Conservation (phyloP, 1,140 invertebrate genomes). For the Drosophila nebulosa region DNA sequence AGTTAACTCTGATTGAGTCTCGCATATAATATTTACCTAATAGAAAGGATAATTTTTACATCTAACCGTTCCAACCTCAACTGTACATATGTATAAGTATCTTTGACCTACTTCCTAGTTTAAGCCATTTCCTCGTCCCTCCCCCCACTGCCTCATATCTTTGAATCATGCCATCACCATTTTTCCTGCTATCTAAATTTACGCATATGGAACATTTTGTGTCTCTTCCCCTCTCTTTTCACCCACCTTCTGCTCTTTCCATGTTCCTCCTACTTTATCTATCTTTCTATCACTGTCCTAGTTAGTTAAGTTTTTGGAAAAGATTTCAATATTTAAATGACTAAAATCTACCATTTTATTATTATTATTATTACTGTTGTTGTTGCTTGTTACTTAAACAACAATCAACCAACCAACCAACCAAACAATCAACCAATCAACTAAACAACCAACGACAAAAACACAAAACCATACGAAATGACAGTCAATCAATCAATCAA, state of each 20-base stretch:
- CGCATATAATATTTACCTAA: no score
- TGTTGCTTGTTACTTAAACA: conserved; percentile 51
- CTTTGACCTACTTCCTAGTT: background rate
- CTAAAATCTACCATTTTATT: conserved; percentile 77
- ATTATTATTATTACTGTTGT: conserved; percentile 73
- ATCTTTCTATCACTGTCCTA: conserved; percentile 4
- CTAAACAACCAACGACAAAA: conserved; percentile 15
- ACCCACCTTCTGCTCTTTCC: background rate
- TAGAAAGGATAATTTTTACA: background rate
- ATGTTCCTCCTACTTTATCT: background rate
- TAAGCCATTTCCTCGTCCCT: background rate
- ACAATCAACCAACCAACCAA: conserved; percentile 27
- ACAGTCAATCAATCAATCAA: conserved; percentile 14
- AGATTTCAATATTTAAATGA: conserved; percentile 70
- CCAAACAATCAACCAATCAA: conserved; percentile 4
- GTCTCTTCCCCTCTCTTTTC: background rate
- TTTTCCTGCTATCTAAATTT: background rate
- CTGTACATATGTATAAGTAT: background rate
- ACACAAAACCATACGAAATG: background rate
- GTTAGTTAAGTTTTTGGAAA: conserved; percentile 40
- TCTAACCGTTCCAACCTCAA: background rate
- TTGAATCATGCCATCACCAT: background rate
- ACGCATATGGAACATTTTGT: background rate
- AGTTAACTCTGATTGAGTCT: no score
- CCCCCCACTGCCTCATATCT: background rate